phyloP scores from a whole-genome alignment of 2,113 vertebrate genomes.

The Stigmatopora nigra region DNA sequence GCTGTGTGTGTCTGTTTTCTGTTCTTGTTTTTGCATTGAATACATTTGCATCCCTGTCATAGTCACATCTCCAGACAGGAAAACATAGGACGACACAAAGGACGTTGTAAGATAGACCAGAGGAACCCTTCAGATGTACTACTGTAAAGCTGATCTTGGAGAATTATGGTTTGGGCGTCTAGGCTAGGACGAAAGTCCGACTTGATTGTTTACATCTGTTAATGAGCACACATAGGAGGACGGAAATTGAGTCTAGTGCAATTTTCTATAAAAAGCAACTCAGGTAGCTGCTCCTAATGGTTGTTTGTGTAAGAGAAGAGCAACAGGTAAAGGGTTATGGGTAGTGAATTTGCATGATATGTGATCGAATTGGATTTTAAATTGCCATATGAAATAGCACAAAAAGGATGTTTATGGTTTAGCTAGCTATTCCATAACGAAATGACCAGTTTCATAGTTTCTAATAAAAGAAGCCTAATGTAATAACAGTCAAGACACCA shows the following conservation, averaged over 20 bases:
- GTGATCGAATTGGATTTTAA: background rate
- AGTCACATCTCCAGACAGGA: slow-evolving; percentile 16
- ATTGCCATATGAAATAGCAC: background rate
- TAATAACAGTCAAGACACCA: background rate
- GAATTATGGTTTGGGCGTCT: background rate
- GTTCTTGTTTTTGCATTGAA: slow-evolving; percentile 37
- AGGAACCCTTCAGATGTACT: background rate
- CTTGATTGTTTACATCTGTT: background rate
- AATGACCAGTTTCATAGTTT: background rate
- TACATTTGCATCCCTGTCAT: slow-evolving; percentile 40
- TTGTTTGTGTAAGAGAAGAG: background rate
- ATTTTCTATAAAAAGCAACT: background rate
- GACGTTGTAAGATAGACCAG: slow-evolving; percentile 2
- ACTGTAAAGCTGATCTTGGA: background rate
- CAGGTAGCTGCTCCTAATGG: background rate
- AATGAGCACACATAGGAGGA: background rate
- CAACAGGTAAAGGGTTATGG: background rate
- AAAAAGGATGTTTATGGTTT: background rate
- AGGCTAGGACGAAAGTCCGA: background rate
- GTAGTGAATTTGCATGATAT: background rate
- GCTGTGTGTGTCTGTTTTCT: slow-evolving; percentile 34
- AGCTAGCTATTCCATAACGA: background rate
- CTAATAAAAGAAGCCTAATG: background rate
- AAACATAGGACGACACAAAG: slow-evolving; percentile 17
- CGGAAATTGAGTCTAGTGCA: background rate